Base-by-base conservation (phyloP, 1,140 invertebrate genomes). In the Aricia agestis region DNA sequence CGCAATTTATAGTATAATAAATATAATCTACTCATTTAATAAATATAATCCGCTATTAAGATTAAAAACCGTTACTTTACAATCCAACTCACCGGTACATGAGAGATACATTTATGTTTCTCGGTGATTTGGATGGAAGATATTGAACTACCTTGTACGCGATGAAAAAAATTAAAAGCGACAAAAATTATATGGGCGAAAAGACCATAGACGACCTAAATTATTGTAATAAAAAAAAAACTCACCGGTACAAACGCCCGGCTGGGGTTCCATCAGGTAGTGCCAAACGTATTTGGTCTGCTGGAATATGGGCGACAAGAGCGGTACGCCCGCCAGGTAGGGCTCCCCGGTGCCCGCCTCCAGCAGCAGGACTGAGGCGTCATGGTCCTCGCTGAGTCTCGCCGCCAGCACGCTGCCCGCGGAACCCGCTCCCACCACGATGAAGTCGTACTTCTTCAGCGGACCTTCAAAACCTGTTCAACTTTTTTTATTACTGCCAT, bases 341-440 rank as follows among this genome's bases (percentile, higher is more conserved):
- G 92, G 93, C 78, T 96, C 95, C 52, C 94, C 93, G n/a, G 85
- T 87, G 67, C 94, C 94, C 7, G 93, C 94, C 83, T 95, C 94
- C 19, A 96, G 63, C 0, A 96, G 76, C 11, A 96, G 82, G 2
- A 96, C 93, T 6, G 92, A 93, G 80, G 82, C 82, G 19, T 91
- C 76, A 41, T 92, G 88, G 6, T 93, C 84, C 76, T 94, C 94
- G 32, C 91, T 93, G 0, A 95, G 82, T 19, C 96, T 92, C 7
- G 93, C 93, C 0, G 96, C 96, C 2, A 97, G 71, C 0, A 95
- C 93, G 72, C 94, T 94, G 5, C 96, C 96, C 0, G 95, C 95
- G 0, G 95, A 95, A 6, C 96, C 96, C 5, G 95, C 96, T 0
- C 96, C 96, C 1, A 97, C 92, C 0, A 95, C 84, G 17, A 95